phyloP scores from a whole-genome alignment of 2,888 invertebrate genomes.

The Artemia sp. region DNA sequence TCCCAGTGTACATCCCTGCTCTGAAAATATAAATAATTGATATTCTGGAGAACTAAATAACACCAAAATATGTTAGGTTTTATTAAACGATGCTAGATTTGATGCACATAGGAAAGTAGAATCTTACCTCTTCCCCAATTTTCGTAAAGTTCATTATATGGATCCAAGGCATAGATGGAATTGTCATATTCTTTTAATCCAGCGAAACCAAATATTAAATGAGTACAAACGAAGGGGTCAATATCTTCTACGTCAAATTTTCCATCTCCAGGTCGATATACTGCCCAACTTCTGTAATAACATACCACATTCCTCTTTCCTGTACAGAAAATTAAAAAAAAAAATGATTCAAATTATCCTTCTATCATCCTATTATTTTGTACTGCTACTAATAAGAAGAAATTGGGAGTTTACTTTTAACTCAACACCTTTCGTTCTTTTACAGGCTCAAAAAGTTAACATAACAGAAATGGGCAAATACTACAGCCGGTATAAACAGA shows the following conservation, averaged over 20 bases:
- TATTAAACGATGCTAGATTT: constrained; percentile 29
- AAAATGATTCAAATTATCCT: constrained; percentile 30
- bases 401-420: too few species aligned
- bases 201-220: constrained; percentile 53
- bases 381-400: too few species aligned
- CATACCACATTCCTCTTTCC: constrained; percentile 46
- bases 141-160: constrained; percentile 43
- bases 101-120: constrained; percentile 30
- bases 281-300: constrained; percentile 59
- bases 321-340: constrained; percentile 44
- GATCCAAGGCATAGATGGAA: constrained; percentile 30
- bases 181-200: constrained; percentile 41
- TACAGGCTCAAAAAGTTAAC: too few species aligned
- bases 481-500: too few species aligned
- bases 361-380: too few species aligned
- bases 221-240: constrained; percentile 51
- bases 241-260: constrained; percentile 48
- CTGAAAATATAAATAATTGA: constrained; percentile 39
- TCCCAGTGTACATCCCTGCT: neutral
- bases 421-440: too few species aligned
- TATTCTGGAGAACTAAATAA: constrained; percentile 40
- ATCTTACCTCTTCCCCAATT: constrained; percentile 38
- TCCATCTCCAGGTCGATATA: constrained; percentile 46
- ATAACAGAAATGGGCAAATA: too few species aligned
- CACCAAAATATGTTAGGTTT: constrained; percentile 32